Conservation (phyloP, 1,140 invertebrate genomes). For the Ceratina japonica region DNA sequence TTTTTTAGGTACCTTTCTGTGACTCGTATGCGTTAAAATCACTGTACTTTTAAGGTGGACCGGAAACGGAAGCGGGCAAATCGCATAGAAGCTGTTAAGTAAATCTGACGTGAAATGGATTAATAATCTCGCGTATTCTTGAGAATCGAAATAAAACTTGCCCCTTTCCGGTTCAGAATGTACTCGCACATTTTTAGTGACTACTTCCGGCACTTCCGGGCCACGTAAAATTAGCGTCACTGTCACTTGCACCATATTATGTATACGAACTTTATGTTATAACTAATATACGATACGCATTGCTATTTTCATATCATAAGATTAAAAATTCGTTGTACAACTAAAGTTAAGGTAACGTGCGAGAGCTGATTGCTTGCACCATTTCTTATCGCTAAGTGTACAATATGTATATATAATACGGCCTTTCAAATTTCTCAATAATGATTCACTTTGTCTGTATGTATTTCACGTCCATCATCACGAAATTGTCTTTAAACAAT, state of each 20-base stretch:
- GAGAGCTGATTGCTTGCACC: constrained; percentile 1
- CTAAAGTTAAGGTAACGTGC: neutral
- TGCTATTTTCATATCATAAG: constrained; percentile 27
- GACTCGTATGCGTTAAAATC: constrained; percentile 39
- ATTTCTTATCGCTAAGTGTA: neutral
- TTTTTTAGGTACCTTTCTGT: constrained; percentile 37
- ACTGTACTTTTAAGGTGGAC: constrained; percentile 38
- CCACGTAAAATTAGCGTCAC: constrained; percentile 49
- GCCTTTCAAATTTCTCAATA: neutral
- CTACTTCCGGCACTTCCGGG: constrained; percentile 47
- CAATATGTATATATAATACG: no score
- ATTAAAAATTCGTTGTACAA: constrained; percentile 17
- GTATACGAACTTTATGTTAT: constrained; percentile 26
- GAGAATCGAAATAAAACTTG: neutral
- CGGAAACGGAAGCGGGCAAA: constrained; percentile 43
- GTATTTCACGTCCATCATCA: neutral
- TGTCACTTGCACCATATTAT: constrained; percentile 41
- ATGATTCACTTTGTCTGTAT: neutral
- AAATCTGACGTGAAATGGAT: no score
- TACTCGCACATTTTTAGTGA: constrained; percentile 53
- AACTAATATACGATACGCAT: constrained; percentile 29
- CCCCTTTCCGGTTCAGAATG: constrained; percentile 41
- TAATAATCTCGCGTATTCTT: neutral
- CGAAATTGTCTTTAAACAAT: neutral
- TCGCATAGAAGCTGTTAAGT: no score